Base-by-base conservation (phyloP, 2,888 invertebrate species). In the Alviniconcha strummeri region DNA sequence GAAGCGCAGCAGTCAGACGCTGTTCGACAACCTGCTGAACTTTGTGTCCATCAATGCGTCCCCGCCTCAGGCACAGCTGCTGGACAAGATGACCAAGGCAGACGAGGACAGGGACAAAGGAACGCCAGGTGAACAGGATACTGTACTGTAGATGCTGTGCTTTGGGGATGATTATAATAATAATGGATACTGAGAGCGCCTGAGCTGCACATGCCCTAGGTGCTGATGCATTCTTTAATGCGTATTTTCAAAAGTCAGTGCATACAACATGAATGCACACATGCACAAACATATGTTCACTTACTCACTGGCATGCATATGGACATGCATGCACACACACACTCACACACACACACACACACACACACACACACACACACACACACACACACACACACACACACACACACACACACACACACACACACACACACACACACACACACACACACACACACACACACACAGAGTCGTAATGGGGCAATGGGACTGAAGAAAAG, bases 1-100 rank as follows among this genome's bases (percentile, higher is more conserved):
- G 17, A 77, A 75, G 64, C 55, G 56, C n/a, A 54, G 67, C 55
- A 69, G 56, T 19, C 9, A 56, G 56, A 77, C 54, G 19, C 67
- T 76, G 54, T 77, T 64, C 19, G 82, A 82, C 55, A 82, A 82
- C 56, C 77, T 77, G 67, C 55, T 82, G 13, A 77, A 76, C 76
- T 82, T 82, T 56, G 69, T 82, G 15, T 52, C 69, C 77, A 82
- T 77, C 69, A 55, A 77, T 19, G 77, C 82, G 11, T 52, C n/a
- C 2, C 15, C 67, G 56, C 8, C 77, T 6, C 77, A 76, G 69
- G 71, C 77, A 11, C 67, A 77, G 56, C 64, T 64, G 56, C 77
- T 82, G 77, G 77, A 69, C n/a, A 11, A 77, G 69, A 36, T 82
- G 76, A 82, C 60, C 54, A 64, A 17, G 13, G 5, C 36, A 13